Percentiles rank a stretch among this genome's conserved stretches.
These are phyloP conservation scores for Ochotona princeps DNA, from an alignment of 2,113 vertebrate species.

Conservation along the genomic window DNA sequence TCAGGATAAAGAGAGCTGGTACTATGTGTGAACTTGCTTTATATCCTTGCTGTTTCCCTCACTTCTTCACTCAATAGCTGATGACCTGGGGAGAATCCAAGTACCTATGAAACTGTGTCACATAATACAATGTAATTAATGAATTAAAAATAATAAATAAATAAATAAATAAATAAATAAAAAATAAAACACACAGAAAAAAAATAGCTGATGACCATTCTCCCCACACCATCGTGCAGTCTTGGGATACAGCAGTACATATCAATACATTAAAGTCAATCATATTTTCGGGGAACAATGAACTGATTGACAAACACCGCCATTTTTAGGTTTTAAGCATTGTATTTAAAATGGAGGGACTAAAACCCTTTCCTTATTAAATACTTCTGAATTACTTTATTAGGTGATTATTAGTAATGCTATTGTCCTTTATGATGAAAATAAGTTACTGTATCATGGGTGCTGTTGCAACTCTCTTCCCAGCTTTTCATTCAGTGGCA, in stretches of 20 bases:
- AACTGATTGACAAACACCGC: neutral
- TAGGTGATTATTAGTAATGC: neutral
- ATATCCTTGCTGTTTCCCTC: neutral
- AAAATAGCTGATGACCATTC: too few species aligned
- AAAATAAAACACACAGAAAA: too few species aligned
- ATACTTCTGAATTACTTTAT: neutral
- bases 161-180: too few species aligned
- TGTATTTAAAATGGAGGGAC: neutral
- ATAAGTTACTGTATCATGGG: neutral
- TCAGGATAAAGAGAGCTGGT: neutral
- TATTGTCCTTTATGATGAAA: neutral
- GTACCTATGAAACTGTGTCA: too few species aligned
- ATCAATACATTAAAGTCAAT: neutral
- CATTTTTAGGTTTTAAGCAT: neutral
- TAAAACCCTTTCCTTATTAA: neutral
- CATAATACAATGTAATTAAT: too few species aligned
- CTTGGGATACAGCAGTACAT: accelerated
- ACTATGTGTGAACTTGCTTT: neutral
- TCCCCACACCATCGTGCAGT: neutral
- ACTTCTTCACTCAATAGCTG: neutral
- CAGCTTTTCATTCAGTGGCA: neutral
- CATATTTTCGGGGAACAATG: neutral
- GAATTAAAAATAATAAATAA: too few species aligned
- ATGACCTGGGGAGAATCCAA: too few species aligned
- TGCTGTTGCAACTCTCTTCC: neutral